Base-by-base conservation (phyloP, 2,888 invertebrate genomes). In the Cinara cedri region DNA sequence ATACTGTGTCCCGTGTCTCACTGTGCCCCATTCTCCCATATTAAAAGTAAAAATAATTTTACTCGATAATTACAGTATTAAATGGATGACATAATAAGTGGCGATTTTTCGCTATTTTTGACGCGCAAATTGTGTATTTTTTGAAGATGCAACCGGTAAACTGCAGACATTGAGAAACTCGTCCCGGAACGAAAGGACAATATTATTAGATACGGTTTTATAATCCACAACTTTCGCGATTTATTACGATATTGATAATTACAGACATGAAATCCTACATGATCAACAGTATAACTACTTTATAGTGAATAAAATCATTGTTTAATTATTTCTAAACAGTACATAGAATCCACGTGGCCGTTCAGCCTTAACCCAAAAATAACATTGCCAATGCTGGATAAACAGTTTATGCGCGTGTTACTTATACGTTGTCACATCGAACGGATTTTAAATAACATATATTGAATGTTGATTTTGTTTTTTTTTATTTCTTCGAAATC, bases 301-400 rank as follows among this genome's bases (percentile, higher is more conserved):
- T 46, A 46, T 2, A 1, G 13, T 2, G 10, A 26, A 57, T 57
- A 0, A 34, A 44, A 46, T 46, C 13, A 0, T 8, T 21, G 21
- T 9, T 21, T 8, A 10, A 19, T 44, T 6, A 3, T 65, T 46
- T 0, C 16, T 46, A 46, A 65, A 46, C 24, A n/a, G 24, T 46
- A 24, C 24, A n/a, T n/a, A 46, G 57, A 44, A 1, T 24, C 24
- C 24, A 26, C 10, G 16, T 9, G 54, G 9, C 13, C n/a, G 16
- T 46, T 57, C 57, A 72, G 24, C 44, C 71, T 72, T 71, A 55
- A 71, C 57, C 71, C n/a, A 57, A 57, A 71, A 46, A 72, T 21
- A 71, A 44, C 11, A 44, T 42, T 71, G 44, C 13, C 57, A 57
- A 46, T 46, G 24, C 57, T 57, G n/a, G 57, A 57, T 72, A 72